Conservation (phyloP, 2,888 invertebrate species). For the Xanthorhoe spadicearia region DNA sequence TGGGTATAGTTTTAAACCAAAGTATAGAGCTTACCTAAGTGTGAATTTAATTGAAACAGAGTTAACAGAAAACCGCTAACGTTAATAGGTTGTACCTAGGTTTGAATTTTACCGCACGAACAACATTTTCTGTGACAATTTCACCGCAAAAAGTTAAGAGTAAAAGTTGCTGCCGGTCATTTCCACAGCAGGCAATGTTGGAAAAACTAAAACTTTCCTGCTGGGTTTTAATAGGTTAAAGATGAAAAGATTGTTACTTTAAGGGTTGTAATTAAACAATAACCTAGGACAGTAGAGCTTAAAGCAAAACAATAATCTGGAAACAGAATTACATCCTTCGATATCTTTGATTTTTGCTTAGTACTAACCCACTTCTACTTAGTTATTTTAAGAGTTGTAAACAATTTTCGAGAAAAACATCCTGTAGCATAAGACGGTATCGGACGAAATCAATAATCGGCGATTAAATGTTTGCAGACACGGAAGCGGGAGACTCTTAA, state of each 20-base stretch:
- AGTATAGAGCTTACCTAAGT: background rate
- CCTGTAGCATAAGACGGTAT: background rate
- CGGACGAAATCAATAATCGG: slow-evolving; percentile 22
- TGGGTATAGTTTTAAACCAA: too few relatives aligned
- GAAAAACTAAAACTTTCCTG: background rate
- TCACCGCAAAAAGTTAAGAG: background rate
- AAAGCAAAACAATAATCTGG: background rate
- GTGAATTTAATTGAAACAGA: background rate
- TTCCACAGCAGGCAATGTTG: slow-evolving; percentile 6
- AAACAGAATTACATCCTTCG: background rate
- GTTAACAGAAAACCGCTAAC: background rate
- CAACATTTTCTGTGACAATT: background rate
- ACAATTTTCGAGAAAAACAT: background rate
- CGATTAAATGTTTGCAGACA: slow-evolving; percentile 16
- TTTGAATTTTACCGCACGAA: background rate
- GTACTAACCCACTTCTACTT: too few relatives aligned
- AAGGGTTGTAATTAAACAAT: background rate
- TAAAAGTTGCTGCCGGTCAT: background rate
- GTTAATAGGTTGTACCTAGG: background rate
- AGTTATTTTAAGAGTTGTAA: background rate
- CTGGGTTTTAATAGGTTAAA: background rate
- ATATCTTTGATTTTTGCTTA: too few relatives aligned
- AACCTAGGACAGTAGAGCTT: background rate
- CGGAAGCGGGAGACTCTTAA: too few relatives aligned
- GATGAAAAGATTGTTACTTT: background rate